These are phyloP conservation scores for Scelioninae gen. 1 DNA, from an alignment of 2,888 invertebrate genomes.

Conservation along the genomic window DNA sequence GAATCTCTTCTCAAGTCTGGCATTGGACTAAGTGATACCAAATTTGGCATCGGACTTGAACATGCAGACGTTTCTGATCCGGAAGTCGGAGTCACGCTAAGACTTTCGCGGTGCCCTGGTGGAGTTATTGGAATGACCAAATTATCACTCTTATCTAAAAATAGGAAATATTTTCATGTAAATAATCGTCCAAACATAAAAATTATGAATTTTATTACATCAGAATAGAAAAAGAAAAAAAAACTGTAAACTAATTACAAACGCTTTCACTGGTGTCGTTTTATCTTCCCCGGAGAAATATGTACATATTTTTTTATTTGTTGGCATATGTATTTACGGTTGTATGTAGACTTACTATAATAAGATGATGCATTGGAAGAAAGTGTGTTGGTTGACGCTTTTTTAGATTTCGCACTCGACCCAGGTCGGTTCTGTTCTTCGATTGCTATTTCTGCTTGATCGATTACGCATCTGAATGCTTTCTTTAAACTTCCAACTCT, in stretches of 20 bases:
- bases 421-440: constrained; percentile 85
- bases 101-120: constrained; percentile 73
- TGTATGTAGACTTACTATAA: constrained; percentile 27
- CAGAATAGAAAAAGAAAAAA: no score
- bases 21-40: constrained; percentile 88
- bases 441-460: constrained; percentile 90
- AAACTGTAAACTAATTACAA: no score
- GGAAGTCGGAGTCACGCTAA: constrained; percentile 82
- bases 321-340: no score
- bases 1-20: constrained; percentile 88
- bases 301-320: background rate
- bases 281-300: no score
- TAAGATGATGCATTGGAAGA: constrained; percentile 69
- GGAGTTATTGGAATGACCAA: constrained; percentile 75
- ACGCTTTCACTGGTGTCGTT: no score
- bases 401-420: constrained; percentile 79
- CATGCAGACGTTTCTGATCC: constrained; percentile 85
- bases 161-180: background rate
- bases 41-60: constrained; percentile 85
- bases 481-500: constrained; percentile 93
- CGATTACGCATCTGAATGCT: constrained; percentile 91
- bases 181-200: no score
- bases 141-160: constrained; percentile 73
- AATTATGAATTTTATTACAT: no score
- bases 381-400: constrained; percentile 74